Evolutionary conservation across 2,888 invertebrate genomes (phyloP).

Genomic region (Zygogramma bicolorata): DNA sequence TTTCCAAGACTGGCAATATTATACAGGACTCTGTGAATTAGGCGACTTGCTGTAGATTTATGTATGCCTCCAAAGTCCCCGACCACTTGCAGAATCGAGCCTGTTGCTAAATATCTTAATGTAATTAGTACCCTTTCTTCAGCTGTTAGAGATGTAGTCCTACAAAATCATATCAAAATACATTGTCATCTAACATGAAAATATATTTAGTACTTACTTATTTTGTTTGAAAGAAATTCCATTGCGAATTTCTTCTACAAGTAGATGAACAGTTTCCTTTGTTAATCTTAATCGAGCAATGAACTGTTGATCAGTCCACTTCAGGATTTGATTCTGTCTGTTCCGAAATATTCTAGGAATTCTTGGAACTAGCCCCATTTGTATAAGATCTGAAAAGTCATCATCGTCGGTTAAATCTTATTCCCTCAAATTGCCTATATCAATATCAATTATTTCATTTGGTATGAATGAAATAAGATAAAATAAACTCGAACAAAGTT

Average conservation of each 20-base stretch:
- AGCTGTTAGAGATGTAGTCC: not conserved
- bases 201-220: not conserved
- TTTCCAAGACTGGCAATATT: not conserved
- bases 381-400: too few species aligned
- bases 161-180: not conserved
- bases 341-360: constrained; percentile 9
- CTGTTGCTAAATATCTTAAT: constrained; percentile 16
- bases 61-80: constrained; percentile 17
- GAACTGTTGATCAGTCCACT: constrained; percentile 20
- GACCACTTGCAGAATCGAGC: not conserved
- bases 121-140: constrained; percentile 8
- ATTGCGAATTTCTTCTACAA: not conserved
- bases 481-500: too few species aligned
- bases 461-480: not conserved
- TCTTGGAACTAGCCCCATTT: constrained; percentile 6
- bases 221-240: not conserved
- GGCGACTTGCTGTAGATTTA: constrained; percentile 14
- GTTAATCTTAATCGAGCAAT: constrained; percentile 1
- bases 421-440: not conserved
- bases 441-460: not conserved
- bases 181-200: too few species aligned
- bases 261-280: too few species aligned
- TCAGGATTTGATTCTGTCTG: constrained; percentile 17
- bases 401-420: too few species aligned
- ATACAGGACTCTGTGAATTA: not conserved